Evolutionary conservation across 2,888 invertebrate genomes (phyloP).

Genomic region (Seira sanloemensis): DNA sequence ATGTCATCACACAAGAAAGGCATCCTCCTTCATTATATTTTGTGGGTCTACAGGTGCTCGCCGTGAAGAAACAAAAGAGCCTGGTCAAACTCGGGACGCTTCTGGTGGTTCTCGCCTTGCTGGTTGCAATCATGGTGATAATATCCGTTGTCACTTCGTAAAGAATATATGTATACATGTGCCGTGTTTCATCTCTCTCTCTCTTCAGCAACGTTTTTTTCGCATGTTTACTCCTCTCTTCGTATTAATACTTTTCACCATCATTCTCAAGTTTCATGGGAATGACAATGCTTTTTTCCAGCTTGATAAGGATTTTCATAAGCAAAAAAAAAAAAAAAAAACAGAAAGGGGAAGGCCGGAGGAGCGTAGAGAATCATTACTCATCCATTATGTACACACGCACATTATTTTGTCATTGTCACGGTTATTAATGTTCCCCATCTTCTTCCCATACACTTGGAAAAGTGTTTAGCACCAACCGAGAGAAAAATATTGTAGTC

Average conservation of each 20-base stretch:
- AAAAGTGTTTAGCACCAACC: background rate
- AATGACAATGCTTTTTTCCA: background rate
- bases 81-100: conserved; percentile 40
- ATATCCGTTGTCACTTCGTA: conserved; percentile 40
- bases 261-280: no score
- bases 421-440: background rate
- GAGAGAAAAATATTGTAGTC: background rate
- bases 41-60: conserved; percentile 38
- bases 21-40: background rate
- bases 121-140: conserved; percentile 40
- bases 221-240: background rate
- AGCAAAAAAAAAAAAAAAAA: background rate
- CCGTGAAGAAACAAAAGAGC: conserved; percentile 58
- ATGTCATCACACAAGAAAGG: background rate
- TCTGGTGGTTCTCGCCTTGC: conserved; percentile 37
- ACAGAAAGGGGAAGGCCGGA: background rate
- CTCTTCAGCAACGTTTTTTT: background rate
- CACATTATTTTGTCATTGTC: conserved; percentile 23
- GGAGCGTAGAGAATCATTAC: no score
- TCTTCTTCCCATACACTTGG: background rate
- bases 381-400: conserved; percentile 33
- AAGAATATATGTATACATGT: background rate
- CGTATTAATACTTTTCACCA: background rate
- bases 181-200: background rate
- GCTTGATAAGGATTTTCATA: background rate